phyloP scores from a whole-genome alignment of 2,797 vertebrate species.

The Macroramphosus scolopax region DNA sequence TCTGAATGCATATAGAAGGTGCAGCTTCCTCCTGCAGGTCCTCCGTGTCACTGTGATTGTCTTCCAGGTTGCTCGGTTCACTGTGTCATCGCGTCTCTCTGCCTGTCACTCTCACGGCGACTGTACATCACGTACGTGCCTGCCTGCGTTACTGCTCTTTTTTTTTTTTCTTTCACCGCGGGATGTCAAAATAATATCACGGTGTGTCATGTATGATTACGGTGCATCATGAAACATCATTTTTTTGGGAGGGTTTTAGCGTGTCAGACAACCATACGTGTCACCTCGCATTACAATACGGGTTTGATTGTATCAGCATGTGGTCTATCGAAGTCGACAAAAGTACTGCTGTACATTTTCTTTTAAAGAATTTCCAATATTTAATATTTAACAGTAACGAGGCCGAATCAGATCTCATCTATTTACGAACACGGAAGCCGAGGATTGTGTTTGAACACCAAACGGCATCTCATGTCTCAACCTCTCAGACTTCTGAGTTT shows the following conservation, averaged over 20 bases:
- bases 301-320: constrained; percentile 47
- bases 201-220: constrained; percentile 47
- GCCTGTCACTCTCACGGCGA: constrained; percentile 33
- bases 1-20: constrained; percentile 19
- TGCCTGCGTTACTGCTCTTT: constrained; percentile 5
- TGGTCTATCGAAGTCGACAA: constrained; percentile 37
- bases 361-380: not conserved
- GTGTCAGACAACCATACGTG: constrained; percentile 28
- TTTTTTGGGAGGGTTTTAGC: constrained; percentile 38
- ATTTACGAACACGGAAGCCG: no score
- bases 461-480: constrained; percentile 50
- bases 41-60: constrained; percentile 37
- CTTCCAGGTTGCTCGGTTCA: constrained; percentile 35
- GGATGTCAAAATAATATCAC: constrained; percentile 46
- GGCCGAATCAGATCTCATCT: no score
- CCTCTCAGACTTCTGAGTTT: constrained; percentile 27
- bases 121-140: constrained; percentile 23
- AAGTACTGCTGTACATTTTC: constrained; percentile 19
- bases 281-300: constrained; percentile 28
- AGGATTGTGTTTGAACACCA: no score
- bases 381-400: no score
- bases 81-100: constrained; percentile 35
- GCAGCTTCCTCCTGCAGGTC: constrained; percentile 38
- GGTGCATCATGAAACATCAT: constrained; percentile 24
- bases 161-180: constrained; percentile 10